Evolutionary conservation across 2,888 invertebrate genomes (phyloP).

Genomic region (Diplazon laetatorius): DNA sequence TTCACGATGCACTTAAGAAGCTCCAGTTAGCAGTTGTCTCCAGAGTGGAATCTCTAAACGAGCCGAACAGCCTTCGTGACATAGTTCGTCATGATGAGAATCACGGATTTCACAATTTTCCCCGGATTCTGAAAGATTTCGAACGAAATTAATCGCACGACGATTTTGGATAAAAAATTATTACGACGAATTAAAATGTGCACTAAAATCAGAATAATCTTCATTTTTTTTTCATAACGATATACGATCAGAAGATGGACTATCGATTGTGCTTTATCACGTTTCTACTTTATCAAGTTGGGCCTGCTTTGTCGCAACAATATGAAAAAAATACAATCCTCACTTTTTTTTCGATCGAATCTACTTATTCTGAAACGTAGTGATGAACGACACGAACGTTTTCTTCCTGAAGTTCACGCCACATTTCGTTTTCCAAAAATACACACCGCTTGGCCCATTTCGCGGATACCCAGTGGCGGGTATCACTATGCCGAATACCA

Average conservation of each 20-base stretch:
- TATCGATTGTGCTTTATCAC: neutral
- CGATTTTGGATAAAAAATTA: neutral
- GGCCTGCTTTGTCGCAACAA: neutral
- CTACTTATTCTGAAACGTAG: slow-evolving; percentile 3
- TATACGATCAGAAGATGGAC: neutral
- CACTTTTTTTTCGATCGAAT: slow-evolving; percentile 15
- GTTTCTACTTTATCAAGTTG: neutral
- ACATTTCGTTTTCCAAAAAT: neutral
- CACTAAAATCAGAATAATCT: no score
- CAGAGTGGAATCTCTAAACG: neutral
- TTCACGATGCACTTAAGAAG: slow-evolving; percentile 46
- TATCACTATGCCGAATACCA: slow-evolving; percentile 29
- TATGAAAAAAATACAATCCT: neutral
- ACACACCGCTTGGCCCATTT: slow-evolving; percentile 1
- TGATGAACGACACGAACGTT: slow-evolving; percentile 22
- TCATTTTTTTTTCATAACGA: no score
- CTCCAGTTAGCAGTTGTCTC: slow-evolving; percentile 4
- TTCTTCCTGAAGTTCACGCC: no score
- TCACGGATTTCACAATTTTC: neutral
- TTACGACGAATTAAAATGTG: no score
- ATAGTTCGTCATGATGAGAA: neutral
- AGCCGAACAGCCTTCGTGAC: slow-evolving; percentile 7
- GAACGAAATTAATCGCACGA: neutral
- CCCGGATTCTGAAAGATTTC: neutral
- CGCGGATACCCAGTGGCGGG: slow-evolving; percentile 36